These are phyloP conservation scores for Labroides dimidiatus DNA, from an alignment of 2,797 vertebrate species.

Conservation along the genomic window DNA sequence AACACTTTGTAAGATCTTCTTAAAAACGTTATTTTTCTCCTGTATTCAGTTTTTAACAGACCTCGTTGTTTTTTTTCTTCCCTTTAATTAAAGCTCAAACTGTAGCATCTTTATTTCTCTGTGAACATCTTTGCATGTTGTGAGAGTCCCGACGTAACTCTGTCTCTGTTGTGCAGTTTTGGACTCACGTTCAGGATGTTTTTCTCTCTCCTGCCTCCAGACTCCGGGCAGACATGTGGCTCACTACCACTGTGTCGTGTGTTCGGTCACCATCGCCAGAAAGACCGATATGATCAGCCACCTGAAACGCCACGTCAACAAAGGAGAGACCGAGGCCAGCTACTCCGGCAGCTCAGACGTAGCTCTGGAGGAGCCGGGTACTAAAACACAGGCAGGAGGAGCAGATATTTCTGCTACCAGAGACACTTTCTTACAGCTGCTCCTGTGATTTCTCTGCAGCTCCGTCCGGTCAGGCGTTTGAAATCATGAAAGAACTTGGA, in stretches of 20 bases:
- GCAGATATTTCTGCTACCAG: background rate
- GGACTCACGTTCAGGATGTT: too few relatives aligned
- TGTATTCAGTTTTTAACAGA: too few relatives aligned
- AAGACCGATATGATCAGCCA: slow-evolving; percentile 97
- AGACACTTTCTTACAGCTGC: too few relatives aligned
- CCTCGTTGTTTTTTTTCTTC: too few relatives aligned
- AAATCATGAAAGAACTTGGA: slow-evolving; percentile 93
- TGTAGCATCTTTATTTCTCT: too few relatives aligned
- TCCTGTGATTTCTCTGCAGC: slow-evolving; percentile 48
- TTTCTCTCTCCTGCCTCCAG: slow-evolving; percentile 67
- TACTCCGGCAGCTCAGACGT: slow-evolving; percentile 83
- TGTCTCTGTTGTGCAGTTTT: too few relatives aligned
- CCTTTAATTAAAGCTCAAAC: too few relatives aligned
- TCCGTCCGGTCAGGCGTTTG: slow-evolving; percentile 78
- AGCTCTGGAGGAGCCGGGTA: slow-evolving; percentile 71
- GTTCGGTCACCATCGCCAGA: slow-evolving; percentile 91
- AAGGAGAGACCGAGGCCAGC: slow-evolving; percentile 93
- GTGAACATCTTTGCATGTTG: too few relatives aligned
- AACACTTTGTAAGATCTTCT: too few relatives aligned
- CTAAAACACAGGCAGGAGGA: background rate
- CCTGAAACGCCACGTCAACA: slow-evolving; percentile 93
- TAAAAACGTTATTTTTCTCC: too few relatives aligned
- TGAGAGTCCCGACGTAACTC: too few relatives aligned
- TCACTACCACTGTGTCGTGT: slow-evolving; percentile 97
- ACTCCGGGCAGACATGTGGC: slow-evolving; percentile 85